Conservation (phyloP, 2,113 vertebrate genomes). For the Cochlearius cochlearius region DNA sequence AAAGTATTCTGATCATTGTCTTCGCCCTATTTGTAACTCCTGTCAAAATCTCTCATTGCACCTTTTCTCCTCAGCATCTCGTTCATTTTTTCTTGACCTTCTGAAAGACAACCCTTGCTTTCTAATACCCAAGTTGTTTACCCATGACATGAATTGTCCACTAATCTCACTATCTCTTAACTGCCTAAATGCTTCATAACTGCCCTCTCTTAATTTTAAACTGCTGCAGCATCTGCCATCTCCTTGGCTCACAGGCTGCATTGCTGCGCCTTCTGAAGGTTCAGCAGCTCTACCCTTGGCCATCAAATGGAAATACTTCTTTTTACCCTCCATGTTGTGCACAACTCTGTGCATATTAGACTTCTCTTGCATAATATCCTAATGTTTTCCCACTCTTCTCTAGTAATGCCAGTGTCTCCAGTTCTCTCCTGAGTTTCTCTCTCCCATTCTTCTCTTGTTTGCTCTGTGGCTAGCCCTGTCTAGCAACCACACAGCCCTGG, state of each 20-base stretch:
- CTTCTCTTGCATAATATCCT: not conserved
- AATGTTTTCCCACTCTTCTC: not conserved
- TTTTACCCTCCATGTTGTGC: not conserved
- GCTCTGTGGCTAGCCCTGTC: not conserved
- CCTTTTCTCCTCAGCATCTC: not conserved
- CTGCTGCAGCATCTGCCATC: not conserved
- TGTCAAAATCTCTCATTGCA: not conserved
- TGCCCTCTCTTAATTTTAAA: not conserved
- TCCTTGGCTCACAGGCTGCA: not conserved
- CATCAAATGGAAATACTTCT: not conserved
- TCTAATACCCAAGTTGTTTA: not conserved
- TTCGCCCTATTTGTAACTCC: not conserved
- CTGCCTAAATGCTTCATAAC: not conserved
- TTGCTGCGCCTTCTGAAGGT: not conserved
- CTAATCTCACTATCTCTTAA: not conserved
- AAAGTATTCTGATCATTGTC: not conserved
- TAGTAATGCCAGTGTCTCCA: not conserved
- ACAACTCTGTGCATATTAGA: not conserved
- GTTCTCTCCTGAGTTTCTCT: not conserved
- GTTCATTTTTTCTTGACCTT: not conserved
- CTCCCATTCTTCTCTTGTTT: not conserved
- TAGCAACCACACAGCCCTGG: not conserved
- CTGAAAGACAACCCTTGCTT: not conserved
- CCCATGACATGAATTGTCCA: not conserved
- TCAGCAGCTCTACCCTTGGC: not conserved